Percentiles rank a stretch among this genome's conserved stretches.
These are phyloP conservation scores for Ceratina japonica DNA, from an alignment of 1,140 invertebrate genomes.

Conservation along the genomic window DNA sequence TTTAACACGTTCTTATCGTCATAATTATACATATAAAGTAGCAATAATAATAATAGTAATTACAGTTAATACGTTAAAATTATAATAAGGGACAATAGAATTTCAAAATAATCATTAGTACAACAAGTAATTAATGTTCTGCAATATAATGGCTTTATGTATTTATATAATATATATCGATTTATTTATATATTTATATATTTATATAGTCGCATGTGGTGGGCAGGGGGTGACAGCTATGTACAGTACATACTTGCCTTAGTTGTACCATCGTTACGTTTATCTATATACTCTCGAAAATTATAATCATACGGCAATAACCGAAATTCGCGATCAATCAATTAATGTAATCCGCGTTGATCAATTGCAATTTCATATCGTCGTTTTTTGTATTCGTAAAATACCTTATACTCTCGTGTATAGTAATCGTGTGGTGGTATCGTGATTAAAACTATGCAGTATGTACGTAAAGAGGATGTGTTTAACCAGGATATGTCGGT, in stretches of 20 bases:
- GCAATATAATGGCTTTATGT: slow-evolving; percentile 72
- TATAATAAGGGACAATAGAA: slow-evolving; percentile 52
- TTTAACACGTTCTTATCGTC: slow-evolving; percentile 65
- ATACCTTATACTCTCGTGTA: slow-evolving; percentile 66
- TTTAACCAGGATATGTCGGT: slow-evolving; percentile 78
- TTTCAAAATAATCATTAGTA: slow-evolving; percentile 73
- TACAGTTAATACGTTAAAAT: slow-evolving; percentile 57
- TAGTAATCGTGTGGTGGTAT: slow-evolving; percentile 2
- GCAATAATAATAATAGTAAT: slow-evolving; percentile 58
- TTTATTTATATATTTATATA: slow-evolving; percentile 58
- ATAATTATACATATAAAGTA: slow-evolving; percentile 60
- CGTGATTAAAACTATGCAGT: slow-evolving; percentile 61
- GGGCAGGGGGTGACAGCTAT: slow-evolving; percentile 76
- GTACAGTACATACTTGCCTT: slow-evolving; percentile 79
- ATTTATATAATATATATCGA: slow-evolving; percentile 64
- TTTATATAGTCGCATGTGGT: slow-evolving; percentile 65
- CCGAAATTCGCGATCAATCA: slow-evolving; percentile 23
- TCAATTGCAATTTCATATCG: slow-evolving; percentile 60
- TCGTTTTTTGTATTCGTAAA: slow-evolving; percentile 74
- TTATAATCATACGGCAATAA: slow-evolving; percentile 65
- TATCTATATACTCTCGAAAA: slow-evolving; percentile 72
- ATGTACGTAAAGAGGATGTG: slow-evolving; percentile 77
- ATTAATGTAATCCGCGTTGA: slow-evolving; percentile 40
- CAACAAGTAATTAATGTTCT: slow-evolving; percentile 76
- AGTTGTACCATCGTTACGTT: slow-evolving; percentile 76